A percentile compares a stretch with the other conserved stretches of the same genome.
These are phyloP conservation scores for Acropora yongei DNA, from an alignment of 64 coral and sea anemone genomes.

Conservation along the genomic window DNA sequence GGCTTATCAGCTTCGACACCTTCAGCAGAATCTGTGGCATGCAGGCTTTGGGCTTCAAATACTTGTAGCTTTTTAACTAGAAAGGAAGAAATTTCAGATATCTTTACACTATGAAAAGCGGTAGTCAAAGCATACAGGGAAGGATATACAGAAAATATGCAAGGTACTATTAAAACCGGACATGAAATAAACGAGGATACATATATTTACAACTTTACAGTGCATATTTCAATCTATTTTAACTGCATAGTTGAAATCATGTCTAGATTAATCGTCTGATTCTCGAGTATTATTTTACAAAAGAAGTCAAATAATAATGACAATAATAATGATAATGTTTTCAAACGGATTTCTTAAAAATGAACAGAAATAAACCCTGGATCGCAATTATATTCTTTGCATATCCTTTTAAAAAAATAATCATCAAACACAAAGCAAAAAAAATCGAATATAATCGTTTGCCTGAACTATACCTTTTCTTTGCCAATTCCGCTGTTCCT, in stretches of 20 bases:
- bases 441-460: not conserved
- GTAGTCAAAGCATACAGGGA: not conserved
- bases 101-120: not conserved
- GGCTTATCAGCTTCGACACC: not conserved
- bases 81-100: not conserved
- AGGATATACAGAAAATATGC: not conserved
- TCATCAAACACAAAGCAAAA: not conserved
- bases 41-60: not conserved
- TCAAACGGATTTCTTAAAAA: too few species aligned
- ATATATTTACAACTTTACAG: not conserved
- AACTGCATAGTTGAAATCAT: not conserved
- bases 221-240: not conserved
- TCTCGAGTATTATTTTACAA: not conserved
- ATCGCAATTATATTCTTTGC: not conserved
- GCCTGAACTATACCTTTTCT: slow-evolving; percentile 11
- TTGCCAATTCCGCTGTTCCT: not conserved
- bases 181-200: not conserved
- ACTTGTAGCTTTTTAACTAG: not conserved
- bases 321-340: not conserved
- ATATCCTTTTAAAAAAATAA: slow-evolving; percentile 20
- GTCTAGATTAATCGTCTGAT: not conserved
- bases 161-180: not conserved
- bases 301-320: not conserved
- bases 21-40: not conserved
- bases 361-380: too few species aligned